Evolutionary conservation across 2,797 vertebrate species (phyloP).

Genomic region (Passerculus sandwichensis): DNA sequence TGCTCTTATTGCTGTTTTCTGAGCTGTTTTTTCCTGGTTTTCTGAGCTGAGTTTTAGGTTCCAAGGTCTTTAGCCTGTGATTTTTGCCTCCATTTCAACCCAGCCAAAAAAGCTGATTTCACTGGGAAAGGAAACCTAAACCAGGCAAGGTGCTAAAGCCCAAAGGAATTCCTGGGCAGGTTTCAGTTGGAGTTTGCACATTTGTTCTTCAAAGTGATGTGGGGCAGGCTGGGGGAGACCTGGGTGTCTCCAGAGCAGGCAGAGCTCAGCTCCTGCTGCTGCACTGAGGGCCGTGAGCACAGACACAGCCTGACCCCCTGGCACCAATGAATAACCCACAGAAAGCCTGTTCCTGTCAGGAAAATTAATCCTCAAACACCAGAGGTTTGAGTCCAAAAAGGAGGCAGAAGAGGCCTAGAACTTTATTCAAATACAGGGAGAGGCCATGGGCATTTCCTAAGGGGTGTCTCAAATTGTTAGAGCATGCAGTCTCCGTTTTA

Average conservation of each 20-base stretch:
- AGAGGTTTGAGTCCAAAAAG: not conserved
- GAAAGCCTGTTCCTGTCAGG: not conserved
- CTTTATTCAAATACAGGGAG: not conserved
- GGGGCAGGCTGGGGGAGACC: not conserved
- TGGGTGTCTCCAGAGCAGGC: not conserved
- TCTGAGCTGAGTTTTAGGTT: not conserved
- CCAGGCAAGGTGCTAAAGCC: not conserved
- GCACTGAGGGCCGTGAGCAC: not conserved
- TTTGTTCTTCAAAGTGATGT: not conserved
- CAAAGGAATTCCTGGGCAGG: not conserved
- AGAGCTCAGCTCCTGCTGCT: not conserved
- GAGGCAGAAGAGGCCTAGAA: not conserved
- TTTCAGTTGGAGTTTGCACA: not conserved
- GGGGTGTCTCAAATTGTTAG: not conserved
- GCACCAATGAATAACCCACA: accelerated
- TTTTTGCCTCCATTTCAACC: not conserved
- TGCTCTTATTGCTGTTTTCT: not conserved
- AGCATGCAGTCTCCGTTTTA: not conserved
- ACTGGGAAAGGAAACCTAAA: not conserved
- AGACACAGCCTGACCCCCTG: not conserved
- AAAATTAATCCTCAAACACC: not conserved
- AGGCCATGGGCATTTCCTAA: not conserved
- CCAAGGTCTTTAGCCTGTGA: not conserved
- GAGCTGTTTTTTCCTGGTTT: not conserved
- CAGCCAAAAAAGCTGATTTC: not conserved